phyloP scores from a whole-genome alignment of 2,113 vertebrate species.

The Campylomormyrus tamandua region DNA sequence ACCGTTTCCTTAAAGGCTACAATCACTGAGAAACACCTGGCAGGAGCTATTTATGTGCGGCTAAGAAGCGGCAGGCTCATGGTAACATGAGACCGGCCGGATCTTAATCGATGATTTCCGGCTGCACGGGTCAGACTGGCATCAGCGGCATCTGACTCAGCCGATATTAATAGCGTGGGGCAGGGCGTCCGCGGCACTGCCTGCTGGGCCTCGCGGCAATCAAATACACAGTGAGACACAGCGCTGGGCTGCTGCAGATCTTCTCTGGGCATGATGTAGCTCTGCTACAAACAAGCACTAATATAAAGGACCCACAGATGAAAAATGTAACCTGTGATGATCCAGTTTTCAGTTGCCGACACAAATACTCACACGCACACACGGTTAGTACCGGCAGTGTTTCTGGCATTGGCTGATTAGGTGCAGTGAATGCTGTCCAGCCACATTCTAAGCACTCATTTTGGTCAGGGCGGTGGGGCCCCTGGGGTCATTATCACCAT shows the following conservation, averaged over 20 bases:
- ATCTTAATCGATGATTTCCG: conserved; percentile 22
- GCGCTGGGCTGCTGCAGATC: background rate
- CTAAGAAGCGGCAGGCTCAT: background rate
- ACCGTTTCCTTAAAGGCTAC: conserved; percentile 2
- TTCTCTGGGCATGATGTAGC: background rate
- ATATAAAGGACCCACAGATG: background rate
- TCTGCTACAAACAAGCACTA: background rate
- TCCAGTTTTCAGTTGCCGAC: background rate
- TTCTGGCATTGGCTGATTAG: background rate
- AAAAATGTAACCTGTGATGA: background rate
- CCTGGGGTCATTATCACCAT: background rate
- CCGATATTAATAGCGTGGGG: conserved; percentile 44
- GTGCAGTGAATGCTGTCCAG: background rate
- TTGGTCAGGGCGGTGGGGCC: background rate
- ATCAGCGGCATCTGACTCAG: conserved; percentile 22
- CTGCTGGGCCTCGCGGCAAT: conserved; percentile 7
- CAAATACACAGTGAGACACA: background rate
- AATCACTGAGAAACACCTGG: background rate
- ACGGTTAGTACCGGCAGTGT: background rate
- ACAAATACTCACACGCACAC: background rate
- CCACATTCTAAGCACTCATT: background rate
- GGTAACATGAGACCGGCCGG: background rate
- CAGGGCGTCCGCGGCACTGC: conserved; percentile 15
- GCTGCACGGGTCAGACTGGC: conserved; percentile 9
- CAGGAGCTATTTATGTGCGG: background rate